Evolutionary conservation across 2,888 invertebrate genomes (phyloP).

Genomic region (Venustoraphidia nigricollis): DNA sequence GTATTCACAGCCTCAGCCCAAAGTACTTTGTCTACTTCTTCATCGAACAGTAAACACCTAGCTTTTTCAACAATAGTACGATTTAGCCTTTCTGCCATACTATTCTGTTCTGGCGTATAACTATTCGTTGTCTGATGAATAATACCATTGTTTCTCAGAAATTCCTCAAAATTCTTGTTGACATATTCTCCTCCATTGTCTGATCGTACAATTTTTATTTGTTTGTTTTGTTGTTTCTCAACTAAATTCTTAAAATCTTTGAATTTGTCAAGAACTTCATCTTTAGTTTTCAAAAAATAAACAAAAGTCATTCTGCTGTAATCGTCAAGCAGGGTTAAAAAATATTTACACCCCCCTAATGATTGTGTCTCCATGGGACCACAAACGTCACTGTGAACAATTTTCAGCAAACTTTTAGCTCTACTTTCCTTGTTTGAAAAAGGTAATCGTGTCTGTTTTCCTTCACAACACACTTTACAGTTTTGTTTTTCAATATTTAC

Average conservation of each 20-base stretch:
- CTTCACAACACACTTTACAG: too few species aligned
- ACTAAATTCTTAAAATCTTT: slow-evolving; percentile 13
- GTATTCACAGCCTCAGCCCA: slow-evolving; percentile 6
- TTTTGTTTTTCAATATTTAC: not conserved
- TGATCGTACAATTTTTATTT: slow-evolving; percentile 14
- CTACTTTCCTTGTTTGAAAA: too few species aligned
- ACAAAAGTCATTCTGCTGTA: too few species aligned
- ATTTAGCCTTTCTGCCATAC: slow-evolving; percentile 9
- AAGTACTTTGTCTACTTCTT: not conserved
- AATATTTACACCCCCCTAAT: too few species aligned
- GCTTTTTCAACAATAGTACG: slow-evolving; percentile 8
- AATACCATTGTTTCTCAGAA: slow-evolving; percentile 9
- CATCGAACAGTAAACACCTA: slow-evolving; percentile 8
- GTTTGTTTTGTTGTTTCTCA: slow-evolving; percentile 12
- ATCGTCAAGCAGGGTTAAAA: too few species aligned
- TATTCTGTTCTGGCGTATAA: slow-evolving; percentile 10
- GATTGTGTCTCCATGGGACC: too few species aligned
- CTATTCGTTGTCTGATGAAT: slow-evolving; percentile 6
- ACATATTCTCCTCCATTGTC: slow-evolving; percentile 16
- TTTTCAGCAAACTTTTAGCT: too few species aligned
- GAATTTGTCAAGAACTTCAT: slow-evolving; percentile 1
- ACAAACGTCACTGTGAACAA: too few species aligned
- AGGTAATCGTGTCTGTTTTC: too few species aligned
- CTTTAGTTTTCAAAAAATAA: too few species aligned
- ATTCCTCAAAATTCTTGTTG: slow-evolving; percentile 10